Conservation (phyloP, 1,140 invertebrate species). For the Cydia amplana region DNA sequence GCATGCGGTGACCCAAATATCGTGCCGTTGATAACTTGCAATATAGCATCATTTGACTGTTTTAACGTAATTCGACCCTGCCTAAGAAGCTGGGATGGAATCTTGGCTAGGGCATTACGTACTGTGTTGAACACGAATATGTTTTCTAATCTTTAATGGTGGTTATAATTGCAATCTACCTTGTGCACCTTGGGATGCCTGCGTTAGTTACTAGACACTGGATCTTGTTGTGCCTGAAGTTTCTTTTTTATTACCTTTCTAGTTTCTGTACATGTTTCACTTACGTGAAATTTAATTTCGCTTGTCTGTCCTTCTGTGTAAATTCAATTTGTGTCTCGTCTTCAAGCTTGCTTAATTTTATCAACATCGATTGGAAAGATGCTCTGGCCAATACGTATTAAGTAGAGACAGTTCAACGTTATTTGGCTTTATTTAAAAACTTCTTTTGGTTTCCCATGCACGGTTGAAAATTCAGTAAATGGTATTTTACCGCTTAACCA, state of each 20-base stretch:
- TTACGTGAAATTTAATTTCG: not conserved
- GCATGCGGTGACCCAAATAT: conserved; percentile 64
- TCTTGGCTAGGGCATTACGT: too few species aligned
- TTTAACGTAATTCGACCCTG: not conserved
- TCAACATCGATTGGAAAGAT: not conserved
- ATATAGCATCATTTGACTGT: conserved; percentile 8
- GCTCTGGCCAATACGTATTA: not conserved
- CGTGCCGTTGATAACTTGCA: conserved; percentile 44
- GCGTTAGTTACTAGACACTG: too few species aligned
- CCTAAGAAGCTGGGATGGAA: too few species aligned
- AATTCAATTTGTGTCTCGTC: not conserved
- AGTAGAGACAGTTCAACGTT: not conserved
- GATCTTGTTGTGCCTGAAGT: too few species aligned
- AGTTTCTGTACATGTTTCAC: not conserved
- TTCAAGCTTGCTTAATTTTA: not conserved
- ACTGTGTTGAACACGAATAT: too few species aligned
- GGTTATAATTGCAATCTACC: too few species aligned
- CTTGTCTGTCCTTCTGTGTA: not conserved
- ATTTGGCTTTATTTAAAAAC: too few species aligned
- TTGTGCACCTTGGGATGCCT: too few species aligned
- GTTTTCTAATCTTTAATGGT: too few species aligned
- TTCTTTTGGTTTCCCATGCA: too few species aligned
- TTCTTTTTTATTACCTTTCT: not conserved
- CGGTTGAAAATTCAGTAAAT: too few species aligned
- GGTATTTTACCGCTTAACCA: too few species aligned